These are phyloP conservation scores for Augochlorella aurata DNA, from an alignment of 2,888 invertebrate genomes.

Conservation along the genomic window DNA sequence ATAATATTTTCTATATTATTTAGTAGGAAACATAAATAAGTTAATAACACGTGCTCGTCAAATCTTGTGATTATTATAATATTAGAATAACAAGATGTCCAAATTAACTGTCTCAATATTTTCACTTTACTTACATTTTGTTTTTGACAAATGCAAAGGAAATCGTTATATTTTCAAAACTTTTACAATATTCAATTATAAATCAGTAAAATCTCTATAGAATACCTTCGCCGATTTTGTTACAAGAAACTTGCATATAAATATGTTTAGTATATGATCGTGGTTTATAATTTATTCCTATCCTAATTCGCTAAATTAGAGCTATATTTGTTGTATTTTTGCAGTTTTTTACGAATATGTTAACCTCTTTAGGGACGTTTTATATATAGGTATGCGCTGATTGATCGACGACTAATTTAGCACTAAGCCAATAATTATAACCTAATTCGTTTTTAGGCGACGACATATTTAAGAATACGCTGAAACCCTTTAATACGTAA, in stretches of 20 bases:
- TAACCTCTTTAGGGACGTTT: slow-evolving; percentile 18
- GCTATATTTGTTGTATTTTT: slow-evolving; percentile 1
- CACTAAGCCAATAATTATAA: slow-evolving; percentile 47
- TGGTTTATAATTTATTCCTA: not conserved
- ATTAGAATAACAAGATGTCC: no score
- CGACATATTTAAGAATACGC: slow-evolving; percentile 32
- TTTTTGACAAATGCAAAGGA: not conserved
- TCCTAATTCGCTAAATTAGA: not conserved
- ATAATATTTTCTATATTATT: no score
- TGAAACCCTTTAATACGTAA: slow-evolving; percentile 27
- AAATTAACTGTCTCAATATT: no score
- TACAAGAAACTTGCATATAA: not conserved
- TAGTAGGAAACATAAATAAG: no score
- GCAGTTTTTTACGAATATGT: not conserved
- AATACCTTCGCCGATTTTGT: not conserved
- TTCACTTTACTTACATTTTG: no score
- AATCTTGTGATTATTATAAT: no score
- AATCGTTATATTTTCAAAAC: not conserved
- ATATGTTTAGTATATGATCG: not conserved
- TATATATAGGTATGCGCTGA: slow-evolving; percentile 25
- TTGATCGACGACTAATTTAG: slow-evolving; percentile 54
- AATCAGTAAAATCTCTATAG: not conserved
- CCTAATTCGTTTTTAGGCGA: slow-evolving; percentile 37
- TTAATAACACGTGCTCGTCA: no score
- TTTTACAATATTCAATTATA: not conserved